phyloP scores from a whole-genome alignment of 2,888 invertebrate genomes.

The Aquatica leii region DNA sequence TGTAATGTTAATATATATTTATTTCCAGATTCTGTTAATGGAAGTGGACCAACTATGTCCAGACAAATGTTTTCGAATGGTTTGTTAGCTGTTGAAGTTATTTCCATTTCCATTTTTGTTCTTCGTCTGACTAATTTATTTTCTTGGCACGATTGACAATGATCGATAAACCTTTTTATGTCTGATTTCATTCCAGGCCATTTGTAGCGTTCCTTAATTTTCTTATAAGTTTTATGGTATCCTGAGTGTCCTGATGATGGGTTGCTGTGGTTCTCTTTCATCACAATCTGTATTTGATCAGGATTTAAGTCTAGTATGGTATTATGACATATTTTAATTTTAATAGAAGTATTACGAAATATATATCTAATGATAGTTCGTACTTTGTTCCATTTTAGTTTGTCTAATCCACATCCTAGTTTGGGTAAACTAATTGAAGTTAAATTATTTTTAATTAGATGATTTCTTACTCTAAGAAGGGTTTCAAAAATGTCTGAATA shows the following conservation, averaged over 20 bases:
- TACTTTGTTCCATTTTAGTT: slow-evolving; percentile 21
- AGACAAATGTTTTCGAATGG: slow-evolving; percentile 49
- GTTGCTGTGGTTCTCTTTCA: slow-evolving; percentile 41
- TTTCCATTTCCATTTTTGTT: no score
- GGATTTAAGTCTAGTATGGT: slow-evolving; percentile 17
- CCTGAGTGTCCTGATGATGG: slow-evolving; percentile 23
- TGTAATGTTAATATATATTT: no score
- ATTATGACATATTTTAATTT: slow-evolving; percentile 38
- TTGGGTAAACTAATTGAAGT: slow-evolving; percentile 10
- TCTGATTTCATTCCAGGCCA: slow-evolving; percentile 51
- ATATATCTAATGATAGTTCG: slow-evolving; percentile 36
- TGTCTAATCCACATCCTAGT: slow-evolving; percentile 13
- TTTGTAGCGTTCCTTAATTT: slow-evolving; percentile 48
- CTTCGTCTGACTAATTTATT: no score
- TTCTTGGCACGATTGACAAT: no score
- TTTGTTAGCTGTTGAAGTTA: no score
- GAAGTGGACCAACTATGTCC: no score
- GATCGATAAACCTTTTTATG: no score
- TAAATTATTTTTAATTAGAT: slow-evolving; percentile 8
- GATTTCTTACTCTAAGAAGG: slow-evolving; percentile 17
- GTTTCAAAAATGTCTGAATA: slow-evolving; percentile 42
- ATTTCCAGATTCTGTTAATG: slow-evolving; percentile 43
- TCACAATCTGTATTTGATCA: slow-evolving; percentile 38
- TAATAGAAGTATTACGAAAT: no score
- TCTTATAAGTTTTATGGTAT: slow-evolving; percentile 43